Percentiles rank a stretch among this genome's conserved stretches.
Conservation (phyloP, 2,797 vertebrate species). For the Sebastes kiyomatsui region DNA sequence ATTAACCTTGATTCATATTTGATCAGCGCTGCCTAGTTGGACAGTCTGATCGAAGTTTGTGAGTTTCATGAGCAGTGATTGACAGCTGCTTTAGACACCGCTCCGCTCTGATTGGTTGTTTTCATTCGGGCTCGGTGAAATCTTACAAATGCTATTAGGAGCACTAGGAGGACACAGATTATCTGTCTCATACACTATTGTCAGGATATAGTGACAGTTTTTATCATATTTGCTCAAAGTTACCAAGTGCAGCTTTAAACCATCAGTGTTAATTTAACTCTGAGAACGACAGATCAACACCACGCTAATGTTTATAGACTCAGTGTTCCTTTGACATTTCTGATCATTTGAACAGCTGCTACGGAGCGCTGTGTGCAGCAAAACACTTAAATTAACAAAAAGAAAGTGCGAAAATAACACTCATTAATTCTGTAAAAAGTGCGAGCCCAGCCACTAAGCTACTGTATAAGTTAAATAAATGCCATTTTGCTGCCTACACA, state of each 20-base stretch:
- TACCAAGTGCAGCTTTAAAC: neutral
- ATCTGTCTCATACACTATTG: neutral
- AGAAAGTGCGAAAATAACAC: neutral
- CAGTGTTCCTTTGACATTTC: neutral
- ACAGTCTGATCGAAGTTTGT: neutral
- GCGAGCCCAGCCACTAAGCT: neutral
- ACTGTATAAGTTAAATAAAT: neutral
- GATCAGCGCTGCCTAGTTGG: neutral
- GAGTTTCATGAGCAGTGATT: neutral
- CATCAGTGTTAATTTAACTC: neutral
- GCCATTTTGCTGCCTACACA: neutral
- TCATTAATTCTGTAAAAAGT: neutral
- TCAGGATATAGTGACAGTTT: neutral
- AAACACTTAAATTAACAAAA: neutral
- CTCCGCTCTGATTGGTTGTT: neutral
- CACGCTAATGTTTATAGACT: neutral
- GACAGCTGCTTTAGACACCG: neutral
- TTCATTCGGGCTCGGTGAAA: neutral
- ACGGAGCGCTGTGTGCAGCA: neutral
- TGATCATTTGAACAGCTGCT: neutral
- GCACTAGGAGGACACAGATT: neutral
- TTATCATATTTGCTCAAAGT: neutral
- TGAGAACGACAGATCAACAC: neutral
- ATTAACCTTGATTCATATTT: rapidly evolving
- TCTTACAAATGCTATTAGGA: neutral